These are phyloP conservation scores for Microcaecilia unicolor DNA, from an alignment of 2,797 vertebrate species.

Conservation along the genomic window DNA sequence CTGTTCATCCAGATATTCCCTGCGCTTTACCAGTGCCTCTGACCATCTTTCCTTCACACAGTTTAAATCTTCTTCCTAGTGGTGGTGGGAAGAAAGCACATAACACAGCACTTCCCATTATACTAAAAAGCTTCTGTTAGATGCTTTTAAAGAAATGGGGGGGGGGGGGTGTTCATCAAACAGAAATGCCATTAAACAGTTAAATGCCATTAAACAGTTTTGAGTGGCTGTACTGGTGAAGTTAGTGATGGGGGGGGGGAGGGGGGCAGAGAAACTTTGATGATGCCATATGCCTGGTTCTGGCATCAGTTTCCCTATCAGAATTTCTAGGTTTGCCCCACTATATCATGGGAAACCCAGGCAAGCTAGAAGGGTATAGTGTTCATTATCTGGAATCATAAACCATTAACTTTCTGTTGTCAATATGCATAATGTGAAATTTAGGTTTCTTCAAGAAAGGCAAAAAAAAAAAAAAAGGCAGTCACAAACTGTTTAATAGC, in stretches of 20 bases:
- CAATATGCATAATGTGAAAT: background rate
- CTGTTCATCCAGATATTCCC: slow-evolving; percentile 92
- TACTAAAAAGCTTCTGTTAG: background rate
- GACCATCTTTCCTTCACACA: slow-evolving; percentile 91
- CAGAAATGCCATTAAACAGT: slow-evolving; percentile 25
- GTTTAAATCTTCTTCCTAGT: slow-evolving; percentile 93
- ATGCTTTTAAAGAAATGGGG: no score
- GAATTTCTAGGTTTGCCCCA: no score
- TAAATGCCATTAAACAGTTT: slow-evolving; percentile 25
- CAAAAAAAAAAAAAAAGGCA: slow-evolving; percentile 16
- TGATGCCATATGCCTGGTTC: no score
- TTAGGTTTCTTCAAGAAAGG: slow-evolving; percentile 8
- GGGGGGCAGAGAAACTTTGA: no score
- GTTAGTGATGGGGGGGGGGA: no score
- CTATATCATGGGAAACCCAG: no score
- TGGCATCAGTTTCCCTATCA: no score
- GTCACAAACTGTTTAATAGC: slow-evolving; percentile 11
- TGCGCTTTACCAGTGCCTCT: slow-evolving; percentile 87
- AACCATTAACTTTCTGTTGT: background rate
- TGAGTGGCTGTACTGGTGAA: no score
- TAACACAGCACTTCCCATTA: background rate
- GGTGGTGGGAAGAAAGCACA: background rate
- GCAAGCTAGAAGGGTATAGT: no score
- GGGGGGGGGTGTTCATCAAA: no score
- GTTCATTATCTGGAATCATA: no score